A percentile compares a stretch with the other conserved stretches of the same genome.
Evolutionary conservation across 2,888 invertebrate species (phyloP).

Genomic region (Meiosimyza platycephala): DNA sequence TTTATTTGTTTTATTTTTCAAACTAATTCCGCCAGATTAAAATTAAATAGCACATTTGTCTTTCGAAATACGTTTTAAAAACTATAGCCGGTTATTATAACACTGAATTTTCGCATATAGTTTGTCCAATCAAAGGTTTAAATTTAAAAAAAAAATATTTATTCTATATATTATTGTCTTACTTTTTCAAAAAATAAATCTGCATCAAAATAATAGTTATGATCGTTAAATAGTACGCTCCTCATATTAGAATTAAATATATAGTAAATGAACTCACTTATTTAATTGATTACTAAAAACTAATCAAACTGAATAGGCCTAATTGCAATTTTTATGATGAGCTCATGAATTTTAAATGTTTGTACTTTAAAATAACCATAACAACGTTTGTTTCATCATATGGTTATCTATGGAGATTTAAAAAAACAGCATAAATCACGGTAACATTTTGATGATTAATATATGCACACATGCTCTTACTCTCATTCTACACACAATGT

Average conservation of each 20-base stretch:
- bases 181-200: not conserved
- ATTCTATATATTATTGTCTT: not conserved
- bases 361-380: conserved; percentile 18
- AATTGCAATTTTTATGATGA: not conserved
- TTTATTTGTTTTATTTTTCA: too few relatives aligned
- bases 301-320: not conserved
- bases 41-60: too few relatives aligned
- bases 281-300: not conserved
- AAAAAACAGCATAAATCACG: conserved; percentile 6
- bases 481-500: too few relatives aligned
- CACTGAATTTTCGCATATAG: not conserved
- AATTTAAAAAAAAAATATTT: too few relatives aligned
- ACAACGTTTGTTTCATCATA: not conserved
- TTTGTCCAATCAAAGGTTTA: too few relatives aligned
- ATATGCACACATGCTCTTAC: too few relatives aligned
- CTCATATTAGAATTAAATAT: not conserved
- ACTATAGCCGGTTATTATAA: not conserved
- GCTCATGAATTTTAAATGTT: conserved; percentile 25
- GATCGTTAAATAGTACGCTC: conserved; percentile 7
- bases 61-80: too few relatives aligned
- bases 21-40: too few relatives aligned
- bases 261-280: not conserved
- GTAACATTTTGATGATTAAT: not conserved
- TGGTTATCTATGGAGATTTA: not conserved
- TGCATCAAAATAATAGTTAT: conserved; percentile 10